These are phyloP conservation scores for Cheumatopsyche charites DNA, from an alignment of 1,140 invertebrate species.

Conservation along the genomic window DNA sequence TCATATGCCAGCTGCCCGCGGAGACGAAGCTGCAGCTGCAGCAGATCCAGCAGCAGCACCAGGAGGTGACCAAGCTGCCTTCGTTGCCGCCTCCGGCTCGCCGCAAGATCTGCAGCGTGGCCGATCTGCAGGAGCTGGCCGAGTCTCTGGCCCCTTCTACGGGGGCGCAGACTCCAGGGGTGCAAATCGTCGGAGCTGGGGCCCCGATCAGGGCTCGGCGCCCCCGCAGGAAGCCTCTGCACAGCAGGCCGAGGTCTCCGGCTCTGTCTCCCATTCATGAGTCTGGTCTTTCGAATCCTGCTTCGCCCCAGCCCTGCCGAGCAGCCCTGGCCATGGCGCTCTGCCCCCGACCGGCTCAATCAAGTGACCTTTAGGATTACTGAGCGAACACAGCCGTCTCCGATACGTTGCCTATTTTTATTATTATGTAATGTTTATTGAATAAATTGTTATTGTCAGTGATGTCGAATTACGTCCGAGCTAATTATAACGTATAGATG, in stretches of 20 bases:
- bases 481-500: slow-evolving; percentile 16
- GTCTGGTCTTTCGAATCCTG: slow-evolving; percentile 74
- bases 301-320: slow-evolving; percentile 65
- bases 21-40: slow-evolving; percentile 44
- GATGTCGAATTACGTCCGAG: slow-evolving; percentile 25
- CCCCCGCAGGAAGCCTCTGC: slow-evolving; percentile 57
- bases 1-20: slow-evolving; percentile 33
- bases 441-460: neutral
- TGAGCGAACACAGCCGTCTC: slow-evolving; percentile 23
- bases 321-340: slow-evolving; percentile 42
- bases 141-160: slow-evolving; percentile 55
- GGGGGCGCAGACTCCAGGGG: slow-evolving; percentile 31
- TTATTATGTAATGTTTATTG: no score
- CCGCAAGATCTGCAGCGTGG: slow-evolving; percentile 55
- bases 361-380: slow-evolving; percentile 38
- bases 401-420: slow-evolving; percentile 29
- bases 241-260: slow-evolving; percentile 61
- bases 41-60: slow-evolving; percentile 42
- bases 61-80: slow-evolving; percentile 51
- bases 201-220: slow-evolving; percentile 47
- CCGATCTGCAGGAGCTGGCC: slow-evolving; percentile 60
- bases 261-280: slow-evolving; percentile 73
- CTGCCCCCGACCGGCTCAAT: slow-evolving; percentile 41
- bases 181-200: no score
- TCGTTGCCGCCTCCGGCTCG: slow-evolving; percentile 58